Evolutionary conservation across 2,888 invertebrate species (phyloP).

Genomic region (Dendrolimus houi): DNA sequence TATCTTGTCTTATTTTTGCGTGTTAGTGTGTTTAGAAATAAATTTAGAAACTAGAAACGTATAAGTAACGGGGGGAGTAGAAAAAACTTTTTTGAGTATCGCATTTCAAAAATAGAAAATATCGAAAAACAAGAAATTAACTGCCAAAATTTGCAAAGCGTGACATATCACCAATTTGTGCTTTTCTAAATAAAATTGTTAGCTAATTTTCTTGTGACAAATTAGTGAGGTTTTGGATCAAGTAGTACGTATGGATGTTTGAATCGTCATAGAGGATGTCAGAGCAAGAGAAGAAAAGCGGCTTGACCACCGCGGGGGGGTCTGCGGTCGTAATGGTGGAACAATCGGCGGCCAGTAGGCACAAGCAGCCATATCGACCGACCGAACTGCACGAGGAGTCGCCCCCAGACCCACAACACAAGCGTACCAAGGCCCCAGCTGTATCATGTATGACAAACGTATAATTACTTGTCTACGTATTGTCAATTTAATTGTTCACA

Average conservation of each 20-base stretch:
- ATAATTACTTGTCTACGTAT: no score
- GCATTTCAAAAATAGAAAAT: constrained; percentile 54
- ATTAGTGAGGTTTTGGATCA: constrained; percentile 35
- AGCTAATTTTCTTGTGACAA: constrained; percentile 38
- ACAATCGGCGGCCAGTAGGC: constrained; percentile 31
- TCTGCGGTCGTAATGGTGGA: constrained; percentile 40
- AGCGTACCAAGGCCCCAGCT: constrained; percentile 44
- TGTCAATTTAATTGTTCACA: no score
- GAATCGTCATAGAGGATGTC: constrained; percentile 45
- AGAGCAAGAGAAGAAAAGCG: constrained; percentile 47
- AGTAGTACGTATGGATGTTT: constrained; percentile 46
- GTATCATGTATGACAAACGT: constrained; percentile 38
- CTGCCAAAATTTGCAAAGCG: constrained; percentile 59
- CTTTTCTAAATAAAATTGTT: constrained; percentile 42
- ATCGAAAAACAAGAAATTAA: constrained; percentile 41
- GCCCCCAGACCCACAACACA: constrained; percentile 32
- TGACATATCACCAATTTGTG: constrained; percentile 52
- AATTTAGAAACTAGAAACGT: no score
- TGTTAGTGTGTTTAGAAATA: no score
- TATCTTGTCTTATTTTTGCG: no score
- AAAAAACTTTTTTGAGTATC: constrained; percentile 20
- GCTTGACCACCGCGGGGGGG: constrained; percentile 19
- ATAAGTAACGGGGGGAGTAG: neutral
- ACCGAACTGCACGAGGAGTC: constrained; percentile 36
- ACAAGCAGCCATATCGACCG: constrained; percentile 35